Conservation (phyloP, 2,113 vertebrate genomes). For the Sander vitreus region DNA sequence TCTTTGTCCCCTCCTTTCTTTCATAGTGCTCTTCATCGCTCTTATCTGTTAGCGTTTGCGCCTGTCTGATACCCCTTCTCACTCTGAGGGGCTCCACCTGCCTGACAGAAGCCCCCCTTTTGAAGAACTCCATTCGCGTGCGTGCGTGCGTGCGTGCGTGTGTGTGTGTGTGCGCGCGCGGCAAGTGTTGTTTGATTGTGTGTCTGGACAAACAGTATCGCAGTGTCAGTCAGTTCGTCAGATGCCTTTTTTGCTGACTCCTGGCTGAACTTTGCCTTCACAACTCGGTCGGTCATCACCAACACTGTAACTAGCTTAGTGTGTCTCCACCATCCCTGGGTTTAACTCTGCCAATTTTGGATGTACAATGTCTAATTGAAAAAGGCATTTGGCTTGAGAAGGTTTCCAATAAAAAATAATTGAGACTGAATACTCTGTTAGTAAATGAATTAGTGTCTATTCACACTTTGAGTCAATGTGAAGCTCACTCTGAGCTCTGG, state of each 20-base stretch:
- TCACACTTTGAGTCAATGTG: background rate
- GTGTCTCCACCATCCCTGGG: background rate
- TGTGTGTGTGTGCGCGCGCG: too few species aligned
- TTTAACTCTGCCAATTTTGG: slow-evolving; percentile 1
- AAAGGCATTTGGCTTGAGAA: background rate
- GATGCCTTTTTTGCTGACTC: slow-evolving; percentile 47
- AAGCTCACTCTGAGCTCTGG: slow-evolving; percentile 6
- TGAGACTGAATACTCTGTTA: background rate
- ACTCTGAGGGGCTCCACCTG: slow-evolving; percentile 50
- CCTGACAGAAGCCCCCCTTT: slow-evolving; percentile 58
- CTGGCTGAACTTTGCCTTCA: slow-evolving; percentile 43
- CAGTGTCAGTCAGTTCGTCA: slow-evolving; percentile 44
- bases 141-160: background rate
- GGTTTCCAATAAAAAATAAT: background rate
- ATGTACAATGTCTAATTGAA: background rate
- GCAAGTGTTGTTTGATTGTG: background rate
- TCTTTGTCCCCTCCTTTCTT: slow-evolving; percentile 25
- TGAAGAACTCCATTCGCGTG: slow-evolving; percentile 41
- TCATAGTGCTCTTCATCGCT: slow-evolving; percentile 50
- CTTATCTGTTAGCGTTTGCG: slow-evolving; percentile 65
- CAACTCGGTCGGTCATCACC: slow-evolving; percentile 5
- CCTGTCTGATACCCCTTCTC: slow-evolving; percentile 50
- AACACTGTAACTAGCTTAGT: slow-evolving; percentile 1
- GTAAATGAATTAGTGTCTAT: background rate
- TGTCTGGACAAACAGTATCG: slow-evolving; percentile 6